Conservation (phyloP, 2,797 vertebrate species). For the Catamblyrhynchus diadema region DNA sequence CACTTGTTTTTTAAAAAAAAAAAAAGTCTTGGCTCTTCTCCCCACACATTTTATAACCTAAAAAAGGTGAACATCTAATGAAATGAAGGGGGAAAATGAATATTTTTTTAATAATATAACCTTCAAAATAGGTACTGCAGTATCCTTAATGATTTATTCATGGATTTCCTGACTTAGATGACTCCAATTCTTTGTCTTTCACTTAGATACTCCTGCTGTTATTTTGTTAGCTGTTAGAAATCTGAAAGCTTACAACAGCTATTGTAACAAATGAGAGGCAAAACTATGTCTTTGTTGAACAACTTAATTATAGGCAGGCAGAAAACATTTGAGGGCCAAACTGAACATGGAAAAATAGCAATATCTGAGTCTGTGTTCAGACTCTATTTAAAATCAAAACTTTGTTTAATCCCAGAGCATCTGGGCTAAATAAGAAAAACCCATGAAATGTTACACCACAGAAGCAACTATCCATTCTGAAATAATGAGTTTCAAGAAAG, state of each 20-base stretch:
- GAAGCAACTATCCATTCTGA: not conserved
- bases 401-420: not conserved
- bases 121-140: not conserved
- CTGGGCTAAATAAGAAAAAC: not conserved
- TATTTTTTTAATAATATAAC: not conserved
- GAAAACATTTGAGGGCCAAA: not conserved
- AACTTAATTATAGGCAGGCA: not conserved
- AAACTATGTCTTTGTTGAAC: not conserved
- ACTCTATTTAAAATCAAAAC: not conserved
- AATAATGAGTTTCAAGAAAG: not conserved
- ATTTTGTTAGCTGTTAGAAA: not conserved
- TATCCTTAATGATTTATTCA: not conserved
- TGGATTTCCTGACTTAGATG: not conserved
- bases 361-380: not conserved
- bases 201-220: not conserved
- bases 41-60: not conserved
- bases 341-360: not conserved
- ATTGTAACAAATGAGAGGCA: not conserved
- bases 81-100: not conserved
- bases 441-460: not conserved
- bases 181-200: not conserved
- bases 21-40: not conserved
- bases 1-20: not conserved
- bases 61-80: not conserved
- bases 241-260: not conserved